These are phyloP conservation scores for Glossophaga mutica DNA, from an alignment of 2,797 vertebrate genomes.

Conservation along the genomic window DNA sequence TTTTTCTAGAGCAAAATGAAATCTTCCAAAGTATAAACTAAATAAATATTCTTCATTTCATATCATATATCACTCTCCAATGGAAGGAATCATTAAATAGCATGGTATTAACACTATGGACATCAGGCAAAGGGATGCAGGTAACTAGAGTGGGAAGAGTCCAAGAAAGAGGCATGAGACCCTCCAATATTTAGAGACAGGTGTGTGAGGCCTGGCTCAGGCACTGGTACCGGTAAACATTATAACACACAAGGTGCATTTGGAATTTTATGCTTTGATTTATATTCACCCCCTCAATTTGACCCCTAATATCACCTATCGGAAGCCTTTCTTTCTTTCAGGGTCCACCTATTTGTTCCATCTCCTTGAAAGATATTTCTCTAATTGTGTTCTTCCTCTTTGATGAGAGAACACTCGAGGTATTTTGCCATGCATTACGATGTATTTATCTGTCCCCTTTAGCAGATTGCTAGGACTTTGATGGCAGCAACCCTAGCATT, in stretches of 20 bases:
- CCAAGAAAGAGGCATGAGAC: accelerated
- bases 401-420: not conserved
- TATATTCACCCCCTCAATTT: not conserved
- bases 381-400: not conserved
- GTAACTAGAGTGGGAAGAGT: not conserved
- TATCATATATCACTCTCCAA: not conserved
- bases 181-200: not conserved
- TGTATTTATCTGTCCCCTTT: not conserved
- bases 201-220: not conserved
- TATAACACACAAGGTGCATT: not conserved
- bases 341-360: not conserved
- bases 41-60: not conserved
- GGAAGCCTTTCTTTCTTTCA: not conserved
- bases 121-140: not conserved
- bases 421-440: not conserved
- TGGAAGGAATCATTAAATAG: not conserved
- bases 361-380: not conserved
- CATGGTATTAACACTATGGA: not conserved
- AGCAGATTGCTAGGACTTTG: not conserved
- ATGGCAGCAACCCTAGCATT: not conserved
- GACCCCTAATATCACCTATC: not conserved
- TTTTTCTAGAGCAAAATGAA: not conserved
- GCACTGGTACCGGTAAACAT: not conserved
- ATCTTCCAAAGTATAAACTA: not conserved
- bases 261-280: not conserved